Conservation (phyloP, 2,113 vertebrate genomes). For the Ptilorrhoa leucosticta region DNA sequence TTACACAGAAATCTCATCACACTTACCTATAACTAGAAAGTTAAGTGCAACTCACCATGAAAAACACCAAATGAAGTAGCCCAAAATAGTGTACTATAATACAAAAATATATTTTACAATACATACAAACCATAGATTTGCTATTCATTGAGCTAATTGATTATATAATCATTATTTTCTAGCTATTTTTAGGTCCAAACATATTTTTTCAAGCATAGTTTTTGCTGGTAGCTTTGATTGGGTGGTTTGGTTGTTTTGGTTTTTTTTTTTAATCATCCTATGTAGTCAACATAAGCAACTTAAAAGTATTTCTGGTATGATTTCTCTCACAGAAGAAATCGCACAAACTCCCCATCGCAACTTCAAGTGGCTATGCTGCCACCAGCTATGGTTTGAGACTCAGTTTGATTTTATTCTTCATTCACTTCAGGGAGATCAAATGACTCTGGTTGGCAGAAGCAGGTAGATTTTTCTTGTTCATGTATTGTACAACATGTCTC, state of each 20-base stretch:
- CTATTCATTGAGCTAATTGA: neutral
- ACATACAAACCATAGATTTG: neutral
- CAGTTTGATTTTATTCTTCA: neutral
- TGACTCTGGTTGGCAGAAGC: neutral
- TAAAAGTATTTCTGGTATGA: neutral
- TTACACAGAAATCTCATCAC: neutral
- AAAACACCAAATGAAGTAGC: neutral
- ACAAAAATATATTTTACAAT: neutral
- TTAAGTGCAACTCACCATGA: neutral
- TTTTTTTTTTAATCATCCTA: neutral
- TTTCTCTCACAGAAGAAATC: neutral
- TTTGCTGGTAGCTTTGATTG: neutral
- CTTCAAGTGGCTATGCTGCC: neutral
- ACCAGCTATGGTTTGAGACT: neutral
- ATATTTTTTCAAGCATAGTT: neutral
- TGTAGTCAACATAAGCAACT: neutral
- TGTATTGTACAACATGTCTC: neutral
- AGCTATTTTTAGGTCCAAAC: neutral
- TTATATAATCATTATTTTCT: neutral
- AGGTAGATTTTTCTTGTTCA: neutral
- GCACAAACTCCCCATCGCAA: neutral
- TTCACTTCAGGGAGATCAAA: neutral
- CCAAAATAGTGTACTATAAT: neutral
- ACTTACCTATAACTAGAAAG: neutral
- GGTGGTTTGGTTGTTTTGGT: neutral